Base-by-base conservation (phyloP, 2,113 vertebrate genomes). In the Cyprinodon variegatus region DNA sequence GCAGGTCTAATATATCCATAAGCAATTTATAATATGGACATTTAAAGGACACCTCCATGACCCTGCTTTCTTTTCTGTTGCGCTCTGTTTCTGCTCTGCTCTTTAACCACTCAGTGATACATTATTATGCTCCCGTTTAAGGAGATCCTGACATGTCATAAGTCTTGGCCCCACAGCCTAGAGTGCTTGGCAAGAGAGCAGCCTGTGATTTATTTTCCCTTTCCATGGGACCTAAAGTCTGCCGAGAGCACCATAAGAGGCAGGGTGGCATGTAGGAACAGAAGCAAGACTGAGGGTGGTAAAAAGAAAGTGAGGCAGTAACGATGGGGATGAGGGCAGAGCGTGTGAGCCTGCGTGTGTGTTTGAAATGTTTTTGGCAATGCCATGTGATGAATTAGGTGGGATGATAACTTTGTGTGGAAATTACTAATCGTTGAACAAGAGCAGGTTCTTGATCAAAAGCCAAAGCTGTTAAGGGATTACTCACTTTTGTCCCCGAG, bases 231-330 rank as follows among this genome's bases (percentile, higher is more conserved):
- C 72, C 53, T 43, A 4, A 71, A 62, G 85, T 69, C 82, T 72
- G 68, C 70, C 9, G 38, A 65, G 75, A 91, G 59, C 68, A 91
- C 93, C 93, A 93, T 94, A 94, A 93, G 91, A 93, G 94, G 92
- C 88, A 85, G 86, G 81, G 83, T 88, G 91, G 82, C 77, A 85
- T 67, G 72, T 46, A 61, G 69, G 11, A 61, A 8, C 70, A 61
- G 68, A 40, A 14, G 70, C 67, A 3, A 45, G 5, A 41, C 59
- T 40, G 22, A 77, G 74, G 61, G 68, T 76, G 81, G 70, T 38
- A 72, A 57, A 38, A 22, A 46, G 43, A 53, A n/a, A 41, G 39
- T 11, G 39, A 65, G 66, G 71, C 73, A 61, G n/a, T 65, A 65
- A 63, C 61, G 70, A 68, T n/a, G 9, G 67, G 60, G 66, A 78